phyloP scores from a whole-genome alignment of 1,140 invertebrate species.

The Drosophila littoralis region DNA sequence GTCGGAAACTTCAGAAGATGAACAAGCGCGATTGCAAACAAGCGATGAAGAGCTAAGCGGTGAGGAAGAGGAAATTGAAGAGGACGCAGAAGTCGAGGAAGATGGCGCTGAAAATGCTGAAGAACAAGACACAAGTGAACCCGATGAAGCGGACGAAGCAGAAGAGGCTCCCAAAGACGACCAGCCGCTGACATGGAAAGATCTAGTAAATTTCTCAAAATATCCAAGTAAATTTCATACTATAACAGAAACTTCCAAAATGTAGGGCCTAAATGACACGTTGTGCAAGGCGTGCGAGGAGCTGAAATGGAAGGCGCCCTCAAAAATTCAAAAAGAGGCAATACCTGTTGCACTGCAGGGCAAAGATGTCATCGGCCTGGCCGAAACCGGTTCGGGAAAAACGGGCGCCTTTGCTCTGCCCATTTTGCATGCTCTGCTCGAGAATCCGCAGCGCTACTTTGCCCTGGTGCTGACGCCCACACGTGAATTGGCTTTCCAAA shows the following conservation, averaged over 20 bases:
- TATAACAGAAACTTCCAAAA: background rate
- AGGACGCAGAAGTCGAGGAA: slow-evolving; percentile 32
- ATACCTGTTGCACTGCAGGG: slow-evolving; percentile 96
- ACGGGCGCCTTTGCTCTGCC: slow-evolving; percentile 98
- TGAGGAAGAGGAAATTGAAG: slow-evolving; percentile 47
- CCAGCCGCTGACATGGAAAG: slow-evolving; percentile 70
- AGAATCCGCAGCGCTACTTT: slow-evolving; percentile 97
- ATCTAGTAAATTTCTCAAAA: slow-evolving; percentile 57
- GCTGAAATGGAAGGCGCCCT: slow-evolving; percentile 96
- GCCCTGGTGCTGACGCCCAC: slow-evolving; percentile 98
- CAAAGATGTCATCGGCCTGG: slow-evolving; percentile 97
- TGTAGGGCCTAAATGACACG: slow-evolving; percentile 95
- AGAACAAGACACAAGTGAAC: slow-evolving; percentile 10
- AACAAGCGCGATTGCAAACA: slow-evolving; percentile 53
- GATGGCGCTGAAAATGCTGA: slow-evolving; percentile 20
- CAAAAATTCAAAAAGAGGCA: slow-evolving; percentile 97
- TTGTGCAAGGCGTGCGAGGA: slow-evolving; percentile 96
- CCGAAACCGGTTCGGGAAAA: slow-evolving; percentile 99
- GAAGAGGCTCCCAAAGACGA: slow-evolving; percentile 29
- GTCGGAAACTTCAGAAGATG: slow-evolving; percentile 82
- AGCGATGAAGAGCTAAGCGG: slow-evolving; percentile 65
- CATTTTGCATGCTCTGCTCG: slow-evolving; percentile 95
- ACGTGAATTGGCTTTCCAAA: slow-evolving; percentile 98
- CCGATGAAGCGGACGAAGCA: slow-evolving; percentile 16
- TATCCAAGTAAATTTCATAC: background rate